A percentile compares a stretch with the other conserved stretches of the same genome.
Conservation (phyloP, 2,888 invertebrate species). For the Polydrusus tereticollis region DNA sequence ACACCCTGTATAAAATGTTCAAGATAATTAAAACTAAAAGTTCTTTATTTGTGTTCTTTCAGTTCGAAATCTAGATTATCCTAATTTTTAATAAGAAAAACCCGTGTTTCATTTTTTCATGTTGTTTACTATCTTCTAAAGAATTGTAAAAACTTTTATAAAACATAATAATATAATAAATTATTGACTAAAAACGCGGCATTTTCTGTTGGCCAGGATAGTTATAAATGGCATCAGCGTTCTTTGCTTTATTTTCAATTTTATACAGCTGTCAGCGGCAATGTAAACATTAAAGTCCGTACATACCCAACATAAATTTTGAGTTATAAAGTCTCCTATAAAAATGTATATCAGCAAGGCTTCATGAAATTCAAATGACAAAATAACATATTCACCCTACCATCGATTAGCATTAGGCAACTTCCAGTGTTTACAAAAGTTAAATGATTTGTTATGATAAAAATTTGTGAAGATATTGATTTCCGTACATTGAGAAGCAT, state of each 20-base stretch:
- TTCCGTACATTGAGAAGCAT: slow-evolving; percentile 12
- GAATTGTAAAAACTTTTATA: no score
- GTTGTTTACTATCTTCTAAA: no score
- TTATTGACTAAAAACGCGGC: no score
- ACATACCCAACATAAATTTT: slow-evolving; percentile 19
- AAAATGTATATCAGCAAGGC: slow-evolving; percentile 15
- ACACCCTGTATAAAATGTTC: no score
- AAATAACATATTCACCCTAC: slow-evolving; percentile 38
- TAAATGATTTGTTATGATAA: slow-evolving; percentile 20
- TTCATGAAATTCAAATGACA: slow-evolving; percentile 40
- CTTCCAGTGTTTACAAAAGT: slow-evolving; percentile 35
- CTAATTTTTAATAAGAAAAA: no score
- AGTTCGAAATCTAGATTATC: no score
- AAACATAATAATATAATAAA: no score
- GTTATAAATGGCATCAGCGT: neutral
- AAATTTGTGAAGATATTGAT: neutral
- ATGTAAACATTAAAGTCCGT: slow-evolving; percentile 15
- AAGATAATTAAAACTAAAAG: no score
- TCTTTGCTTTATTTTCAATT: neutral
- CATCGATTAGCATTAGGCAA: slow-evolving; percentile 31
- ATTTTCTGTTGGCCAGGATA: neutral
- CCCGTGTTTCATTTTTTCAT: no score
- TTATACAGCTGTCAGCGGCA: slow-evolving; percentile 8
- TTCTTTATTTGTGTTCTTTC: no score
- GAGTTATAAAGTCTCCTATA: slow-evolving; percentile 19